Percentiles rank a stretch among this genome's conserved stretches.
phyloP scores from a whole-genome alignment of 2,113 vertebrate species.

The rabbit (Oryctolagus cuniculus) region DNA sequence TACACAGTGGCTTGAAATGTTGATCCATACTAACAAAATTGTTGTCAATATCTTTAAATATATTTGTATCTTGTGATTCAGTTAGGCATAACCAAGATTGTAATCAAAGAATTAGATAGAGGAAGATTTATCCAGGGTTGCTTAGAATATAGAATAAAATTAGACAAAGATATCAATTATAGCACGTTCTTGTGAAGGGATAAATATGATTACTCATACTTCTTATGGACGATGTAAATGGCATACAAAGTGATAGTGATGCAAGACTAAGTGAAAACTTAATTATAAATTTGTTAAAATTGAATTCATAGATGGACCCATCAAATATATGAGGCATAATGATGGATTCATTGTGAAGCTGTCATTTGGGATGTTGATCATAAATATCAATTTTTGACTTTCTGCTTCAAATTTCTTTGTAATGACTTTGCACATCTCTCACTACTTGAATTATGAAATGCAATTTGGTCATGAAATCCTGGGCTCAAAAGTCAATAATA shows the following conservation, averaged over 20 bases:
- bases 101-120: not conserved
- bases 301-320: rapidly evolving
- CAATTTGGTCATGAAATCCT: not conserved
- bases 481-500: not conserved
- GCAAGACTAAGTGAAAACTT: not conserved
- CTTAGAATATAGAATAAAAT: not conserved
- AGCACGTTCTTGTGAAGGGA: not conserved
- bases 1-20: not conserved
- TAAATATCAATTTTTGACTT: not conserved
- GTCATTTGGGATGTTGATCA: rapidly evolving
- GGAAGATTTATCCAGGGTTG: not conserved
- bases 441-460: not conserved
- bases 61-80: not conserved
- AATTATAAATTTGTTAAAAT: not conserved
- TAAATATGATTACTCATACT: not conserved
- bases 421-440: not conserved
- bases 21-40: not conserved
- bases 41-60: not conserved
- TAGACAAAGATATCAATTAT: not conserved
- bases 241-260: rapidly evolving
- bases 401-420: not conserved
- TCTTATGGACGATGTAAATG: rapidly evolving
- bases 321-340: not conserved
- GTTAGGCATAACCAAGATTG: not conserved
- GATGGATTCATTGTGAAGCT: rapidly evolving